Percentiles rank a stretch among this genome's conserved stretches.
phyloP scores from a whole-genome alignment of 2,888 invertebrate species.

The Emesis castigata region DNA sequence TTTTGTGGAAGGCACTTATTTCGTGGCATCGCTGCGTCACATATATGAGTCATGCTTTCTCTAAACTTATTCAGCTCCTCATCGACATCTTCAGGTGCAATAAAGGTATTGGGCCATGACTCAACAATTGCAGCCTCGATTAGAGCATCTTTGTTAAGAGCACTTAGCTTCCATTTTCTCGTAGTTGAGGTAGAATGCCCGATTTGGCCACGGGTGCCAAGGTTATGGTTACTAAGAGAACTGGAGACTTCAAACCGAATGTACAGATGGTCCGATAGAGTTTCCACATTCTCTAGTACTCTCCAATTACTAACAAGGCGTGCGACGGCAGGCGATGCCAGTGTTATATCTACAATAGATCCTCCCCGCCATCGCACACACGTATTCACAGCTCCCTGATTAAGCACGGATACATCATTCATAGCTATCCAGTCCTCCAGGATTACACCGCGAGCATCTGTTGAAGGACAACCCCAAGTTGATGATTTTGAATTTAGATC shows the following conservation, averaged over 20 bases:
- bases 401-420: conserved; percentile 33
- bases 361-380: conserved; percentile 40
- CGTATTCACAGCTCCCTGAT: conserved; percentile 38
- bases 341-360: conserved; percentile 30
- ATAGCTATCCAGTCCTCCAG: conserved; percentile 43
- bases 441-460: conserved; percentile 28
- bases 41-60: no score
- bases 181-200: background rate
- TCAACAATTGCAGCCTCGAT: background rate
- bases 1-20: no score
- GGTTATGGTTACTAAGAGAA: background rate
- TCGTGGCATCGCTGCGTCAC: no score
- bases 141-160: background rate
- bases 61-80: no score
- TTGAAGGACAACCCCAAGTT: conserved; percentile 42
- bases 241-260: background rate
- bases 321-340: background rate
- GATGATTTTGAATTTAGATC: background rate
- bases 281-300: background rate
- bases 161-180: background rate
- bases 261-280: background rate
- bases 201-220: background rate
- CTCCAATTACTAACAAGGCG: background rate
- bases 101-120: no score
- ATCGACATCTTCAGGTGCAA: no score